A percentile compares a stretch with the other conserved stretches of the same genome.
phyloP scores from a whole-genome alignment of 2,797 vertebrate genomes.

The Glyptemys insculpta region DNA sequence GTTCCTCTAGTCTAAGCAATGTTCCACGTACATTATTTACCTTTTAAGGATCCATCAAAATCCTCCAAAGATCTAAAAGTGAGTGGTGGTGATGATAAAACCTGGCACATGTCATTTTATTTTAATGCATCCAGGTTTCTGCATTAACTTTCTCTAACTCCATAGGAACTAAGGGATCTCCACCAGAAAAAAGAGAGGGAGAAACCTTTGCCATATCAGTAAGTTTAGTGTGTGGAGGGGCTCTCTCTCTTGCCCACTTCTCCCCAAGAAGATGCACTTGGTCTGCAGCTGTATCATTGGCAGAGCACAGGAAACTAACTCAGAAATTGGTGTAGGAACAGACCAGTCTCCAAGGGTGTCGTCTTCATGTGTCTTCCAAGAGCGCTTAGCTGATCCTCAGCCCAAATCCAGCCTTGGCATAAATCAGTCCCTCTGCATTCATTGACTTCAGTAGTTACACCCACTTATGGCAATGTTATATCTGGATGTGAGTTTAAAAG shows the following conservation, averaged over 20 bases:
- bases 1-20: background rate
- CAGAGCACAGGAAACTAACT: rapidly evolving
- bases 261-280: background rate
- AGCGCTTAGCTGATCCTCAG: background rate
- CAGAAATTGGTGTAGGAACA: rapidly evolving
- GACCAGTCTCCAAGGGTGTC: background rate
- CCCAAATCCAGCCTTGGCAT: background rate
- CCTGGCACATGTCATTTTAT: background rate
- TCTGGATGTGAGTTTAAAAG: background rate
- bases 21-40: background rate
- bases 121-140: background rate
- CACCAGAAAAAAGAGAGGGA: background rate
- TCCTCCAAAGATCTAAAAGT: background rate
- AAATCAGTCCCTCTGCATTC: background rate
- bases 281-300: background rate
- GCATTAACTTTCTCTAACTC: background rate
- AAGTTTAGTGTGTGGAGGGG: background rate
- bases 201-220: background rate
- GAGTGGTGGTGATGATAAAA: background rate
- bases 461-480: background rate
- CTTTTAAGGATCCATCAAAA: background rate
- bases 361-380: rapidly evolving
- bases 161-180: background rate
- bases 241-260: background rate
- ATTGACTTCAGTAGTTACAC: background rate